Evolutionary conservation across 1,140 invertebrate genomes (phyloP).

Genomic region (Varroa destructor): DNA sequence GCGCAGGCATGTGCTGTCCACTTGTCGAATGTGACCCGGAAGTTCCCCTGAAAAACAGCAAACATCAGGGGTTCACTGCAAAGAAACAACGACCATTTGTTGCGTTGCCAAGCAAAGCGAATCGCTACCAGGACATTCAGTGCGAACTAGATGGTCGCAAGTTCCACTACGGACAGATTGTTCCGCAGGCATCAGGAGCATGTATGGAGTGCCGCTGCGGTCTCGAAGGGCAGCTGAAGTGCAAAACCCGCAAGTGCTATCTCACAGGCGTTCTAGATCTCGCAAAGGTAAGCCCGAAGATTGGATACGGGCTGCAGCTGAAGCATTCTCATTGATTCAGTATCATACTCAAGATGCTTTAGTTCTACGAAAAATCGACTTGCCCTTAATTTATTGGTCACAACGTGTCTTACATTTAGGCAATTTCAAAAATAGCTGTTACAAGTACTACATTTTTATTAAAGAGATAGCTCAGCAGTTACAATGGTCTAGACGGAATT

Average conservation of each 20-base stretch:
- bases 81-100: conserved; percentile 24
- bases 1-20: conserved; percentile 10
- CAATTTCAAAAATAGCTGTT: too few species aligned
- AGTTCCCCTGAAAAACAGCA: conserved; percentile 24
- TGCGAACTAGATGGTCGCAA: conserved; percentile 15
- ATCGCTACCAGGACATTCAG: conserved; percentile 6
- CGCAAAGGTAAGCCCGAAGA: neutral
- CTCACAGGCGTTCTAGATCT: conserved; percentile 19
- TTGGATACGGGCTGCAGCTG: too few species aligned
- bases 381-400: too few species aligned
- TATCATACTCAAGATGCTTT: too few species aligned
- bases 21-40: conserved; percentile 5
- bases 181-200: conserved; percentile 10
- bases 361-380: too few species aligned
- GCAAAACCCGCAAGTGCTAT: neutral
- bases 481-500: too few species aligned
- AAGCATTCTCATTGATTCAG: too few species aligned
- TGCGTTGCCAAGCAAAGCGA: conserved; percentile 6
- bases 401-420: too few species aligned
- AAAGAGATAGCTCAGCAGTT: too few species aligned
- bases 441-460: too few species aligned
- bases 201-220: conserved; percentile 20
- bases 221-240: conserved; percentile 13
- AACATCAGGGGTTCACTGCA: neutral
- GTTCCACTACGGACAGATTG: conserved; percentile 17